Base-by-base conservation (phyloP, 2,888 invertebrate species). In the Oligia latruncula region DNA sequence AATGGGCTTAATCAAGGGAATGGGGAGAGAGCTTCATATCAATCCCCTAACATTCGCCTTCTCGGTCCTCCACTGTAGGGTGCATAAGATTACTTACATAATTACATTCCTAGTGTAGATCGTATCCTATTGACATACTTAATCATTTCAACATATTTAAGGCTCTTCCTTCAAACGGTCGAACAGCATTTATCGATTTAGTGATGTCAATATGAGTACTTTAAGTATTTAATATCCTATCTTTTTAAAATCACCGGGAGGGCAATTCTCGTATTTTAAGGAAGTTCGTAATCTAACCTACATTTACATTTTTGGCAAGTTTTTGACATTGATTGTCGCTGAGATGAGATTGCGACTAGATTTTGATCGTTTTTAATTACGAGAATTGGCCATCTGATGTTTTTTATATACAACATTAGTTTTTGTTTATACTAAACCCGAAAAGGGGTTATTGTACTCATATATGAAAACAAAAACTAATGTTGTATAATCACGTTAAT, bases 91-190 rank as follows among this genome's bases (percentile, higher is more conserved):
- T 86, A 83, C 85, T 80, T 77, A 87, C 73, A 55, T 80, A 85
- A 74, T 83, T 85, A 87, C 89, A 88, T 88, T 88, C 87, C 83
- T 88, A 88, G 86, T 43, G 83, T 87, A 87, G 74, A 74, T 79
- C 62, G 64, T 88, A 86, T 71, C 80, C 78, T 74, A 83, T 85
- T 86, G 58, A 75, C 81, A 73, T 55, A 75, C 67, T 58, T 77
- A 71, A 83, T 75, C 65, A 74, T 75, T 82, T 84, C 64, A 70
- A 77, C 67, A 77, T 75, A 62, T 55, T 65, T 64, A 72, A 80
- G 68, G 65, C 72, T 73, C 49, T 49, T 84, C 70, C 49, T 49
- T 84, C 71, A 78, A 73, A 78, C 67, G 40, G 72, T 77, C 66
- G 58, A 80, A 81, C 75, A 17, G 85, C 85, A 86, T 85, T 85